Base-by-base conservation (phyloP, 2,888 invertebrate species). In the Cosmia pyralina region DNA sequence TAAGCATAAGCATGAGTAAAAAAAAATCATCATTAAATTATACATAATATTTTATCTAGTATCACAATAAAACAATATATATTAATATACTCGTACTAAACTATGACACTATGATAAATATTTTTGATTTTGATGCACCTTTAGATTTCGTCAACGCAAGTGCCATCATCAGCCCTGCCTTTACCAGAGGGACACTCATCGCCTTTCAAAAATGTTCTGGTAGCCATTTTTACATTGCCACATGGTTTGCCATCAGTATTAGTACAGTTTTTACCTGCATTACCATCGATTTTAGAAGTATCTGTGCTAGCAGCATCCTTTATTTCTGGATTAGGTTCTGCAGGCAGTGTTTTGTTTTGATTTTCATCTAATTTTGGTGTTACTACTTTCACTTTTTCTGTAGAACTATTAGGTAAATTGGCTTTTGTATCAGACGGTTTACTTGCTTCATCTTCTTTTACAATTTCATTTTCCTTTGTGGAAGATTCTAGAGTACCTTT, bases 141-240 rank as follows among this genome's bases (percentile, higher is more conserved):
- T 58, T 68, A 68, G 10, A 53, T 0, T 65, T 28, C 58, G 0
- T 66, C 67, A 0, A 71, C 57, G n/a, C 83, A 85, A 11, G 70
- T 82, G 0, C 69, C 71, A 62, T 85, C 77, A 67, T 77, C 75
- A 15, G 77, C 79, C n/a, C 74, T 68, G 4, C 4, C 8, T 13
- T 72, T 77, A 1, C 74, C 77, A 0, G 8, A 1, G 4, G 72
- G 74, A 50, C 85, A 85, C 2, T 63, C 72, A 60, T 76, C 74
- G 4, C 63, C 82, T n/a, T 58, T 68, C 0, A 83, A 41, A 46
- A n/a, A 50, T 10, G 58, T 19, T 17, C 44, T 71, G 11, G 6
- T 44, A 1, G 1, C 17, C 4, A 34, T 0, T 17, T n/a, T 34
- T 1, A 48, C 7, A 38, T 66, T 46, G 1, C 4, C 53, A 68